Base-by-base conservation (phyloP, 2,113 vertebrate genomes). In the Ia io region DNA sequence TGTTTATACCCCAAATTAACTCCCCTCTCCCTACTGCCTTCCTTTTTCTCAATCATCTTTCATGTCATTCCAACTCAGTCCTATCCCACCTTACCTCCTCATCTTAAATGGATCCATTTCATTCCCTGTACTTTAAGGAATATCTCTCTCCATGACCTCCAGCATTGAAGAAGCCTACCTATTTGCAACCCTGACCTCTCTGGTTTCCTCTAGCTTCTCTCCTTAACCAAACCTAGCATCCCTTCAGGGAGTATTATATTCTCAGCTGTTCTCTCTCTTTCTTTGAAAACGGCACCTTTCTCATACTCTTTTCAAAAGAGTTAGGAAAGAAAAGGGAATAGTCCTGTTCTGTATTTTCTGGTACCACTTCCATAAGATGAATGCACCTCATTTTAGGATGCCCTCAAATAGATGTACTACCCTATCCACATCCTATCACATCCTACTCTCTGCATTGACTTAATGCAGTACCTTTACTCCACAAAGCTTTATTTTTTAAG, bases 301-400 rank as follows among this genome's bases (percentile, higher is more conserved):
- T 97, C 73, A n/a, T n/a, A 37, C 4, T 3, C 25, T 13, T 86
- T 94, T 96, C 40, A 78, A 91, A 92, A 85, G 9, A 71, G 49
- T 71, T 32, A 56, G 49, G 69, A 73, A 67, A 80, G 71, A 37
- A 86, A 42, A 23, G 56, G 12, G 20, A 56, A 18, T 32, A 80
- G 22, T 30, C 61, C 49, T 71, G 5, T 49, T 78, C 25, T 86
- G 47, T 35, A 65, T 84, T 88, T 65, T 40, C n/a, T 56, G 16
- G 35, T 49, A 51, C 16, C 18, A 49, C 25, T 53, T 86, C 49
- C 35, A 13, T n/a, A 86, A 76, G n/a, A 70, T 65, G 17, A 86
- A 51, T 3, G 4, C 25, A 67, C 9, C 37, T 63, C 44, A 70
- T 35, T 35, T n/a, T 69, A 51, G 35, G 47, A 86, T 84, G 9